Evolutionary conservation across 2,113 vertebrate species (phyloP).

Genomic region (Pygathrix nemaeus): DNA sequence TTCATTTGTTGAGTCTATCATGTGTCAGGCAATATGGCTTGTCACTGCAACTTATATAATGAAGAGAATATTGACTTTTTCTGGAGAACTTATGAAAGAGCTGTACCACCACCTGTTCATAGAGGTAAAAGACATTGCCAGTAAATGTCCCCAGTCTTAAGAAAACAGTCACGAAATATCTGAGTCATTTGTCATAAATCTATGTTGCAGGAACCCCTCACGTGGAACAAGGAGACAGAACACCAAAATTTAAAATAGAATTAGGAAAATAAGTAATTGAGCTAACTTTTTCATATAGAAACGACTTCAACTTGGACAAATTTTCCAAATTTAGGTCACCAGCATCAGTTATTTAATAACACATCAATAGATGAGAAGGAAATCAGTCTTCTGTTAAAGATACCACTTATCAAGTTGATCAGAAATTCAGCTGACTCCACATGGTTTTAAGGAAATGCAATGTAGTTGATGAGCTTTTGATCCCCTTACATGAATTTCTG

Average conservation of each 20-base stretch:
- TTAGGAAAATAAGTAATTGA: neutral
- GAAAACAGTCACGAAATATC: neutral
- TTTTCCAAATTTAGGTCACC: neutral
- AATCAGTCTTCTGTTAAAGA: neutral
- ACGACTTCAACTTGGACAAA: neutral
- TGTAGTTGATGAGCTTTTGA: neutral
- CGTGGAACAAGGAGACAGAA: neutral
- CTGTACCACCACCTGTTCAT: neutral
- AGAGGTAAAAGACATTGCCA: neutral
- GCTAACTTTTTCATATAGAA: neutral
- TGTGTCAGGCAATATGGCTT: neutral
- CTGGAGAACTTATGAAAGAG: neutral
- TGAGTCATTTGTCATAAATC: neutral
- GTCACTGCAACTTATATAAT: neutral
- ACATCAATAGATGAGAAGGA: neutral
- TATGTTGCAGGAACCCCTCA: neutral
- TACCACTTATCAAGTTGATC: neutral
- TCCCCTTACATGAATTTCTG: neutral
- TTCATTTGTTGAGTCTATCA: neutral
- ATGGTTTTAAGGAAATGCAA: neutral
- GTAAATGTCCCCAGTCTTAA: neutral
- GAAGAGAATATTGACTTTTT: neutral
- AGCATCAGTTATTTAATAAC: neutral
- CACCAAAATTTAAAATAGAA: neutral
- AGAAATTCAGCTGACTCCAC: neutral